Evolutionary conservation across 2,113 vertebrate species (phyloP).

Genomic region (Ctenomys sociabilis): DNA sequence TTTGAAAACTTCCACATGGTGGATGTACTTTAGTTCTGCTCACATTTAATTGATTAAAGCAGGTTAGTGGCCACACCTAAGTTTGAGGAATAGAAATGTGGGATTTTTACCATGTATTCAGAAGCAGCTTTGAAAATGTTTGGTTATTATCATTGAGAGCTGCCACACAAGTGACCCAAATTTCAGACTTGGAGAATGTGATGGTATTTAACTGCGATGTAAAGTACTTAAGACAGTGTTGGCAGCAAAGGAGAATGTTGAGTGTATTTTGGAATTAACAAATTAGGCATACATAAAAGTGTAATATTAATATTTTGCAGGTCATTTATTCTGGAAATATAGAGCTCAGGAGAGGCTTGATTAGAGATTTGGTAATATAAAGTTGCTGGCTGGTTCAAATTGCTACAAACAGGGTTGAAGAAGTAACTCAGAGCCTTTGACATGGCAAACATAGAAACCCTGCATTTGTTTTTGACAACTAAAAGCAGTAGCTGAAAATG

Average conservation of each 20-base stretch:
- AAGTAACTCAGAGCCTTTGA: background rate
- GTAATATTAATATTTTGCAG: background rate
- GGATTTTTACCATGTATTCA: conserved; percentile 40
- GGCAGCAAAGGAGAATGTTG: background rate
- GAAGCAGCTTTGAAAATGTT: conserved; percentile 41
- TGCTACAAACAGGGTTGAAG: background rate
- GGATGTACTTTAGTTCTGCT: background rate
- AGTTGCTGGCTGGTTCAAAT: background rate
- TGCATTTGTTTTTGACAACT: background rate
- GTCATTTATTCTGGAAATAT: background rate
- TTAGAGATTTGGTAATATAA: background rate
- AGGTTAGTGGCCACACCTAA: background rate
- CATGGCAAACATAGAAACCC: background rate
- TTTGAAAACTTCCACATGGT: background rate
- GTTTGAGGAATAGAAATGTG: conserved; percentile 29
- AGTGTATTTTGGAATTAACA: conserved; percentile 24
- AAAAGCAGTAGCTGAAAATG: background rate
- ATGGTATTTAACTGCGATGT: conserved; percentile 26
- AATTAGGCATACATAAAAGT: background rate
- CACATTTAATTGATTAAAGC: conserved; percentile 4
- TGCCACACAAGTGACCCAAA: background rate
- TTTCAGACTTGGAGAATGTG: conserved; percentile 13
- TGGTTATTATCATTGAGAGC: background rate
- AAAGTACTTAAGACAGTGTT: background rate
- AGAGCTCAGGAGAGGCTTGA: background rate